Evolutionary conservation across 1,140 invertebrate species (phyloP), one percentile per base, ranked within the genome.

Genomic region (Tetramorium alpestre): DNA sequence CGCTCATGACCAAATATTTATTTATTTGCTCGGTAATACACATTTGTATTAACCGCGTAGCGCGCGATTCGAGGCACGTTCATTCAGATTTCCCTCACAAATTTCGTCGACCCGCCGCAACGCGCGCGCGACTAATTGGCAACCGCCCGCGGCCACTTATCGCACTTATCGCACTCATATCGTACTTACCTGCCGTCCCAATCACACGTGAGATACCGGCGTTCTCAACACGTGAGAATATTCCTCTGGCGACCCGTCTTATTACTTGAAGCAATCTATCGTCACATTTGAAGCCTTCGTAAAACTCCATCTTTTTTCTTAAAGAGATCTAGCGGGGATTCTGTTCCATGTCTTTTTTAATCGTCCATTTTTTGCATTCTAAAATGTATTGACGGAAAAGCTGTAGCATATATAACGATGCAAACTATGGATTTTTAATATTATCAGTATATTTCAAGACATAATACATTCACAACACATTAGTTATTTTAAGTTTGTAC

Each of bases 1-100:
- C 92, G 91, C 93, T 93, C 90, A 90, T 92, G 90, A 91, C 92
- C 94, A 94, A 94, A 94, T 94, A 94, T 94, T 94, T 94, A 94
- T 94, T 93, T 94, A 93, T 94, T 94, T 94, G 92, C 92, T 87
- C 89, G 91, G 92, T 92, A 93, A 94, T 94, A 93, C 89, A 92
- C 91, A 93, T 93, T 93, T 92, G 91, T 92, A 92, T 92, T 92
- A 92, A 92, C 91, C 89, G 85, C 86, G 91, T 90, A 92, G 90
- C 90, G 87, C 89, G 87, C 89, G 89, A 90, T 90, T 90, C 89
- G 87, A 90, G 89, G 86, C 89, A 90, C 89, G 89, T 90, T 90
- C 88, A 90, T 91, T 91, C 90, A 91, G 90, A 91, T 91, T 89
- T 89, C 88, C 86, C 88, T 90, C 86, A 84, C 64, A 89, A 91